These are phyloP conservation scores for Virgularia gustaviana DNA, from an alignment of 92 coral and sea anemone genomes.

Conservation along the genomic window DNA sequence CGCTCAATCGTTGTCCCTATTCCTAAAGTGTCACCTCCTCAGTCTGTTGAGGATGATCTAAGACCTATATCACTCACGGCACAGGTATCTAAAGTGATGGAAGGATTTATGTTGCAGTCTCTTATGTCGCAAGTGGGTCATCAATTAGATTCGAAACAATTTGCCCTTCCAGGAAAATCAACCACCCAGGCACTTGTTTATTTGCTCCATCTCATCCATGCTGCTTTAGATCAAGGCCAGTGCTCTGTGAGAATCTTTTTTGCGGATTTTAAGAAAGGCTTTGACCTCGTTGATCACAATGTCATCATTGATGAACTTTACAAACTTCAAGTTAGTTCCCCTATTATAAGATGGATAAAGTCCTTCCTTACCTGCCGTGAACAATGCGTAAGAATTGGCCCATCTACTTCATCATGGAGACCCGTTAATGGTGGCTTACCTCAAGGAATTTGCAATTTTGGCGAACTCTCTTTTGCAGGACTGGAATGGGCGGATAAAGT, in stretches of 20 bases:
- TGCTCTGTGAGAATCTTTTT: slow-evolving; percentile 37
- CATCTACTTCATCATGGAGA: background rate
- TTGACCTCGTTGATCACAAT: slow-evolving; percentile 36
- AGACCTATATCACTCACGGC: slow-evolving; percentile 38
- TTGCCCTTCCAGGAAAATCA: slow-evolving; percentile 51
- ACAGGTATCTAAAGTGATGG: slow-evolving; percentile 43
- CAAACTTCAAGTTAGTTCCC: background rate
- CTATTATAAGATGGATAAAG: slow-evolving; percentile 34
- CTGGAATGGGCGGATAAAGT: slow-evolving; percentile 39
- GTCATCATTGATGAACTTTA: slow-evolving; percentile 15
- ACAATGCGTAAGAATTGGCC: slow-evolving; percentile 20
- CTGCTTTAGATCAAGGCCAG: slow-evolving; percentile 41
- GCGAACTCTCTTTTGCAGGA: slow-evolving; percentile 42
- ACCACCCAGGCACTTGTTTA: slow-evolving; percentile 43
- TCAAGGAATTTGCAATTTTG: slow-evolving; percentile 48
- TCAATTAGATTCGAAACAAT: slow-evolving; percentile 40
- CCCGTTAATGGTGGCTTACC: slow-evolving; percentile 27
- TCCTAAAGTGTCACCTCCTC: slow-evolving; percentile 42
- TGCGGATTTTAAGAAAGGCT: slow-evolving; percentile 50
- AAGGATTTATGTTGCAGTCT: slow-evolving; percentile 32
- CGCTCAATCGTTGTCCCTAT: slow-evolving; percentile 40
- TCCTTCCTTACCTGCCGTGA: slow-evolving; percentile 26
- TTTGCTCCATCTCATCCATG: slow-evolving; percentile 41
- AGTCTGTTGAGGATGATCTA: slow-evolving; percentile 35
- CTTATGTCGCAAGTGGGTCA: slow-evolving; percentile 8